Conservation (phyloP, 1,140 invertebrate genomes). For the Brachionus asplanchnoidis region DNA sequence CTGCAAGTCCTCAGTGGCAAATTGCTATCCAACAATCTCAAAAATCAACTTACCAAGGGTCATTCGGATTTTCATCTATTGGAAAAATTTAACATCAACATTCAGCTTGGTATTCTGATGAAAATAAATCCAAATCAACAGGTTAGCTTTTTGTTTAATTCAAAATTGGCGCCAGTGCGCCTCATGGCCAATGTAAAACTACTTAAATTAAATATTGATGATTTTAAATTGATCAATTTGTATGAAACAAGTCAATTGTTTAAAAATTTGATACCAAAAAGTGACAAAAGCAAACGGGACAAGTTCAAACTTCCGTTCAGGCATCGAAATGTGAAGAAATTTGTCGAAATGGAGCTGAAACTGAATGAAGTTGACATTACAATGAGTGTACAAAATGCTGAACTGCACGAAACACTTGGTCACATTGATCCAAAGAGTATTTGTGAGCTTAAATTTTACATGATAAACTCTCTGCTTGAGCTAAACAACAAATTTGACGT, state of each 20-base stretch:
- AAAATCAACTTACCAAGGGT: not conserved
- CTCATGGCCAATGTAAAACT: not conserved
- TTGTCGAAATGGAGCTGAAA: conserved; percentile 2
- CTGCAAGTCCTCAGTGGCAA: conserved; percentile 48
- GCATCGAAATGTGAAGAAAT: not conserved
- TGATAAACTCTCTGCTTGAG: not conserved
- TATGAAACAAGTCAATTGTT: not conserved
- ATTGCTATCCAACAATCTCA: not conserved
- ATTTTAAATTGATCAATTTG: conserved; percentile 14
- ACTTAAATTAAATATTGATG: conserved; percentile 11
- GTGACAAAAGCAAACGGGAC: not conserved
- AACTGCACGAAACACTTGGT: not conserved
- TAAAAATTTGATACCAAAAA: not conserved
- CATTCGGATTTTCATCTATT: conserved; percentile 9
- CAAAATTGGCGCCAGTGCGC: not conserved
- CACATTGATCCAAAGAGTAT: conserved; percentile 14
- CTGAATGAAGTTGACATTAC: conserved; percentile 21
- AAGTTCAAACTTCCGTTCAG: not conserved
- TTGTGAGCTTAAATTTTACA: conserved; percentile 13
- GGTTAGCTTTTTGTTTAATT: not conserved
- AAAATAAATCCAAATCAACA: not conserved
- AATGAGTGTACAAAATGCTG: conserved; percentile 1
- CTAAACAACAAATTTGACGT: conserved; percentile 12
- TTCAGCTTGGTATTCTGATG: conserved; percentile 15
- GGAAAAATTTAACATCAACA: conserved; percentile 17